These are phyloP conservation scores for Podabrus alpinus DNA, from an alignment of 2,888 invertebrate genomes.

Conservation along the genomic window DNA sequence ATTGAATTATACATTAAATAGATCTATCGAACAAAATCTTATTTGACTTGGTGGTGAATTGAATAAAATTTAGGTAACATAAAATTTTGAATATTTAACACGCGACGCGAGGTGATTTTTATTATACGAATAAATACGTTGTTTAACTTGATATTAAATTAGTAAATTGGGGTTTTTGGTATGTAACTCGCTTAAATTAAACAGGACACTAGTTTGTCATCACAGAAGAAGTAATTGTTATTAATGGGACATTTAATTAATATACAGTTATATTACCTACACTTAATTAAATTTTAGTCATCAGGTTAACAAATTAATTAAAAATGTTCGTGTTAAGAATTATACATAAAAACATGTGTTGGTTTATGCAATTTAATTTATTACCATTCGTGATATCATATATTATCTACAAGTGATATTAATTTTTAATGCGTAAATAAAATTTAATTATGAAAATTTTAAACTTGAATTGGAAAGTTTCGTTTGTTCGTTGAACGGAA, in stretches of 20 bases:
- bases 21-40: background rate
- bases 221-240: background rate
- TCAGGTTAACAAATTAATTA: background rate
- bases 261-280: background rate
- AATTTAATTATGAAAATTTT: constrained; percentile 18
- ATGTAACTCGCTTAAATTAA: background rate
- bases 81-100: background rate
- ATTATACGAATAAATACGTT: too few relatives aligned
- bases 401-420: background rate
- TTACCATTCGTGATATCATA: background rate
- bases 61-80: background rate
- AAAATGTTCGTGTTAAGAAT: background rate
- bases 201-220: background rate
- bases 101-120: too few relatives aligned
- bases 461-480: constrained; percentile 15
- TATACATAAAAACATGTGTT: background rate
- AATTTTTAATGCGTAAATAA: constrained; percentile 6
- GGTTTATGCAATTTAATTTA: background rate
- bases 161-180: background rate
- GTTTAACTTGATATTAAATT: background rate
- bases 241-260: background rate
- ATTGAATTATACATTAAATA: background rate
- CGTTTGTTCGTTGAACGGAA: constrained; percentile 15
- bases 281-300: background rate
- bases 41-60: background rate